Base-by-base conservation (phyloP, 2,888 invertebrate species). In the Oligia latruncula region DNA sequence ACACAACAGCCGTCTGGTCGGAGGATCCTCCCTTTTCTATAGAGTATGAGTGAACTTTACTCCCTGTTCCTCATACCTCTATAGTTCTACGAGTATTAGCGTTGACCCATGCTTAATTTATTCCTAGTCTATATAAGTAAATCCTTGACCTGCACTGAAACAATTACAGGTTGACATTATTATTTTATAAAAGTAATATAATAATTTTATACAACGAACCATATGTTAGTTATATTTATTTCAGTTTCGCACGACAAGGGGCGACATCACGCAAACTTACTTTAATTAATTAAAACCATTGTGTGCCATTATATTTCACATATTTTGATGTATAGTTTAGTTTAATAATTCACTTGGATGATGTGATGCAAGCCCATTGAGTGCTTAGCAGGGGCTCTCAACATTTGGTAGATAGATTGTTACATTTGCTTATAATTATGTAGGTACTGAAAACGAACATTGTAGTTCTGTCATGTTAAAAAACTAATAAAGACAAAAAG, bases 221-320 rank as follows among this genome's bases (percentile, higher is more conserved):
- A 72, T 82, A 70, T 71, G 84, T 82, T 77, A n/a, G 29, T 74
- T 70, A 84, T 86, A 78, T 82, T 85, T 86, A 86, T 83, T 73
- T 77, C 52, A 66, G 64, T 86, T 46, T 15, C 60, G 60, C 80
- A 65, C 67, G 77, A 52, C 67, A 79, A 64, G 74, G 76, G 74
- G 88, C 89, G 55, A 40, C 17, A 43, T 88, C 80, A 89, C 71
- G 80, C 83, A 82, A 88, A 84, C 88, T 87, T 87, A 89, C 20
- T 89, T 83, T 72, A 85, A 84, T 80, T 86, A 85, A 87, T 87
- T 75, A 62, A 73, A 73, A 52, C n/a, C 65, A 80, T 83, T 85
- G 75, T 82, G 15, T 62, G 60, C 62, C 68, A 85, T 85, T 77
- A 29, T 29, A 71, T 79, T 71, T 29, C 58, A n/a, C n/a, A 49